Base-by-base conservation (phyloP, 2,888 invertebrate species). In the Latrodectus hesperus region DNA sequence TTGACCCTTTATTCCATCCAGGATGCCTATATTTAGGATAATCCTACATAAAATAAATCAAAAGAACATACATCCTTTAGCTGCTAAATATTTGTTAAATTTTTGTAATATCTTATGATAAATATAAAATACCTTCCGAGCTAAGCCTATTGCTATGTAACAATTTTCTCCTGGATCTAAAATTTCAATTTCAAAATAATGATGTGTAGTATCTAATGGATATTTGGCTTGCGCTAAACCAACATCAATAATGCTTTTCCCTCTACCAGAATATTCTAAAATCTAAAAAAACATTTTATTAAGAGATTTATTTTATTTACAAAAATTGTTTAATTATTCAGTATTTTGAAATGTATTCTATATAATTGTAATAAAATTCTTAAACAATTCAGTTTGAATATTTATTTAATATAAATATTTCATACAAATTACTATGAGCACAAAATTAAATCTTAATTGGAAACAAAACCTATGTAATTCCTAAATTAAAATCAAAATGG, bases 111-210 rank as follows among this genome's bases (percentile, higher is more conserved):
- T 38, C 5, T 38, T 17, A 38, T 14, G 11, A 68, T 12, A 55
- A 60, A 60, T 6, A 60, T 60, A 55, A 88, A 91, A 91, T 91
- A 93, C 93, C 91, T 92, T 92, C 91, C 93, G 92, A 22, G 94
- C 93, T 65, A 94, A 91, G 68, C 94, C 94, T 88, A 94, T 93
- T 51, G 93, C 93, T 87, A 94, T 93, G 90, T 93, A 94, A 90
- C 93, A 93, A 90, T 92, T 93, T 91, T 93, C 93, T 51, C 94
- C 94, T 5, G 93, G 93, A 89, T 94, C 93, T 64, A 93, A 90
- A 79, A 94, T 93, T 91, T 93, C 93, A 89, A 94, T 93, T 92
- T 94, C 93, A 92, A 93, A 94, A 91, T 94, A 94, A 90, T 94
- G 93, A 88, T 92, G 92, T 60, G 93, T 92, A 68, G 93, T 93